Base-by-base conservation (phyloP, 23 tunicate genomes). In the Ciona savignyi region DNA sequence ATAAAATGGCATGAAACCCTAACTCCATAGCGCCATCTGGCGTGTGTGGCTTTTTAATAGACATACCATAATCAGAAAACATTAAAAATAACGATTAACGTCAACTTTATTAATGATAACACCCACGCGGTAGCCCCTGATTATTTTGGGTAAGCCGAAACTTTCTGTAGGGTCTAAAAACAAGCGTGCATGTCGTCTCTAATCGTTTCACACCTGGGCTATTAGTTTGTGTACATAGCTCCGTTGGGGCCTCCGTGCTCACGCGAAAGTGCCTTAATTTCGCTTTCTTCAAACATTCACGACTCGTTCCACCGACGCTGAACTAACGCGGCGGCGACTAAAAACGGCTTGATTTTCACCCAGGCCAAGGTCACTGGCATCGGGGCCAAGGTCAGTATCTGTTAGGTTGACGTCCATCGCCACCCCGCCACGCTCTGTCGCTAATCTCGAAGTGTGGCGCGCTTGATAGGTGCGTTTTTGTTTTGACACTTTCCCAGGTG, bases 391-490 rank as follows among this genome's bases (percentile, higher is more conserved):
- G 56, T 42, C 11, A 72, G 35, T 22, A 25, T 72, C 27, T 51
- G 65, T 64, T 64, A 28, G 77, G 65, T 15, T 26, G 65, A 23
- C 60, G 77, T 72, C 48, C 33, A 25, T 25, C 77, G 21, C 31
- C 77, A 30, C 65, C 65, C 32, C 33, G 62, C 65, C 77, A 42
- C 48, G 60, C 77, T 25, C 35, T 72, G 60, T 30, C 73, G 49
- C 34, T 69, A 30, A 35, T 69, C 49, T 30, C 73, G 73, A 69
- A 69, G 34, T 35, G 34, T 34, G 34, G 73, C 73, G 73, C 33
- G 51, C 2, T 30, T 23, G 11, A 31, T 24, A 15, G 15, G 56
- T 42, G 11, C 11, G 56, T 26, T 35, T 72, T 72, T 72, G 60
- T 11, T 72, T 72, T 34, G 21, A 35, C 65, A 35, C 56, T 42